Percentiles rank a stretch among this genome's conserved stretches.
These are phyloP conservation scores for Pelobates fuscus DNA, from an alignment of 2,113 vertebrate genomes.

Conservation along the genomic window DNA sequence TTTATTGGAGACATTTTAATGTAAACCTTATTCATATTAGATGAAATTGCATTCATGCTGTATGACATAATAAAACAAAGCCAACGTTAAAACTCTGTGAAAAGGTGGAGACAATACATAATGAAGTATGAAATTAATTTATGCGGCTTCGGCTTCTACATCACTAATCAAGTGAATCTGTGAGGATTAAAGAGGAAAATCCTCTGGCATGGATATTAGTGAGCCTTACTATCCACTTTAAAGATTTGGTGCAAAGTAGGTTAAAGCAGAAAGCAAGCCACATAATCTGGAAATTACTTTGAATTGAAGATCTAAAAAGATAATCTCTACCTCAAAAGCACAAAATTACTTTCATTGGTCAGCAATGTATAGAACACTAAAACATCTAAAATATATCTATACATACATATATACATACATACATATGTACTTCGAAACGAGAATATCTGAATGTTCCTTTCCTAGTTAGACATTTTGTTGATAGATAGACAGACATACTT, in stretches of 20 bases:
- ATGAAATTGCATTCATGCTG: too few species aligned
- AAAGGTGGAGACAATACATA: too few species aligned
- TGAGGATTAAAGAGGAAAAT: constrained; percentile 10
- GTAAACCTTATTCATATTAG: too few species aligned
- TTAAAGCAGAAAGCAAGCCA: constrained; percentile 11
- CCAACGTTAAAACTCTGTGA: too few species aligned
- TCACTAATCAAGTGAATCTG: constrained; percentile 14
- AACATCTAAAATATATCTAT: background rate
- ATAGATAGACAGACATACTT: background rate
- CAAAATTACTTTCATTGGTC: background rate
- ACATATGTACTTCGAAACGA: too few species aligned
- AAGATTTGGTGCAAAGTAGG: constrained; percentile 25
- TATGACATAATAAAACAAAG: too few species aligned
- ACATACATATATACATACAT: background rate
- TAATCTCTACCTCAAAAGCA: background rate
- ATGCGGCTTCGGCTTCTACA: background rate
- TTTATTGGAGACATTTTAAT: too few species aligned
- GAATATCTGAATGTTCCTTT: too few species aligned
- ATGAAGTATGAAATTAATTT: background rate
- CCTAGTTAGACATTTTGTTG: too few species aligned
- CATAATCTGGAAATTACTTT: constrained; percentile 13
- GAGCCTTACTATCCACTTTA: constrained; percentile 16
- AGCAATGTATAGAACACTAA: too few species aligned
- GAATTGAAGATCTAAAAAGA: background rate
- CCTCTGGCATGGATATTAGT: background rate